Evolutionary conservation across 2,888 invertebrate species (phyloP).

Genomic region (Clostera curtula): DNA sequence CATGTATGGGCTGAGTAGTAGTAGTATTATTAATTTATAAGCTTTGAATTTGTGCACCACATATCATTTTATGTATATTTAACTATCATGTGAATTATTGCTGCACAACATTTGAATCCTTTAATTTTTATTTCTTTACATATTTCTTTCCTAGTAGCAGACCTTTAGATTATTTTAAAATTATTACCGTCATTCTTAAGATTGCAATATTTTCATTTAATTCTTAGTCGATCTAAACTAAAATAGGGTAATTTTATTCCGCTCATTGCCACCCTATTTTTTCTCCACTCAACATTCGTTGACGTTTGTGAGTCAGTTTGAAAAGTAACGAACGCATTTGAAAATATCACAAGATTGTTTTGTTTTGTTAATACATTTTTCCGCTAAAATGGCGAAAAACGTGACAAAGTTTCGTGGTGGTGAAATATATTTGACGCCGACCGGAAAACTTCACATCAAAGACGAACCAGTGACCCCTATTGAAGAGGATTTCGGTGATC

Average conservation of each 20-base stretch:
- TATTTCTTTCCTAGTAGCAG: too few relatives aligned
- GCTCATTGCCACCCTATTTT: constrained; percentile 11
- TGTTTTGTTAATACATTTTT: constrained; percentile 10
- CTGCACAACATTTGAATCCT: too few relatives aligned
- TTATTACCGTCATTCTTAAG: too few relatives aligned
- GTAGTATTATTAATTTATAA: too few relatives aligned
- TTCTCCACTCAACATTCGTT: constrained; percentile 11
- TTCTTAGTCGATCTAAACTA: too few relatives aligned
- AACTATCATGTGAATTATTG: too few relatives aligned
- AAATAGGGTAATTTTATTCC: constrained; percentile 4
- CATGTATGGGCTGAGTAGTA: too few relatives aligned
- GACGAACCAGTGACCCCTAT: constrained; percentile 52
- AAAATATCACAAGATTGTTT: constrained; percentile 15
- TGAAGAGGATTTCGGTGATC: constrained; percentile 51
- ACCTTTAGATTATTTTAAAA: too few relatives aligned
- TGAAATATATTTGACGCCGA: constrained; percentile 45
- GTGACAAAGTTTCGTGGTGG: constrained; percentile 59
- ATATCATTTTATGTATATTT: too few relatives aligned
- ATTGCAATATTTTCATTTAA: too few relatives aligned
- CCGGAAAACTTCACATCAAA: constrained; percentile 38
- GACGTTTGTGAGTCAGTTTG: constrained; percentile 11
- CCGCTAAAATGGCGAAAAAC: constrained; percentile 45
- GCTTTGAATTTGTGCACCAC: too few relatives aligned
- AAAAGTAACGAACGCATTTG: constrained; percentile 26
- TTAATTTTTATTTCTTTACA: too few relatives aligned